phyloP scores from a whole-genome alignment of 2,113 vertebrate species.

The Crypturellus undulatus region DNA sequence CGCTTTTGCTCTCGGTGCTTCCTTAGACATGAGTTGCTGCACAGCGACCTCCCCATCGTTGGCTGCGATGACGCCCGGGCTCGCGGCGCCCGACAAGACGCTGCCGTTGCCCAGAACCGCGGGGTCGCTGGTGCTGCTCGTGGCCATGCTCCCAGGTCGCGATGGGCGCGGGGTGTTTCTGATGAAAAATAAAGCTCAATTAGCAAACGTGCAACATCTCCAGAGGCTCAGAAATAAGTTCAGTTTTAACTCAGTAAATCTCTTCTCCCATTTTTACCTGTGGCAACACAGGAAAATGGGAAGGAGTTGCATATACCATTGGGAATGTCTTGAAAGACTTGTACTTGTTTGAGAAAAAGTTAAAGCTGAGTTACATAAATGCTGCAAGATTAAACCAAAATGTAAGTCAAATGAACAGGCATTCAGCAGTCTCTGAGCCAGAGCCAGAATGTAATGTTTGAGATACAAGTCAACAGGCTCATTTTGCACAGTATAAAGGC shows the following conservation, averaged over 20 bases:
- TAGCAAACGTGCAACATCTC: neutral
- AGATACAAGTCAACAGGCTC: neutral
- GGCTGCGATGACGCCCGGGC: neutral
- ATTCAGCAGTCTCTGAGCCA: neutral
- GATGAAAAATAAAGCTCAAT: neutral
- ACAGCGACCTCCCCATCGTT: conserved; percentile 49
- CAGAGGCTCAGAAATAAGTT: neutral
- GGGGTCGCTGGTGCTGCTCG: conserved; percentile 74
- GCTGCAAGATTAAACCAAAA: neutral
- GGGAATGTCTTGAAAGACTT: neutral
- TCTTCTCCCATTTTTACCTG: neutral
- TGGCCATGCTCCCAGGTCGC: conserved; percentile 77
- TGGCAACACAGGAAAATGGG: neutral
- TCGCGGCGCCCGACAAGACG: conserved; percentile 62
- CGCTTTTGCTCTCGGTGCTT: conserved; percentile 70
- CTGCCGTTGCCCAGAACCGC: conserved; percentile 78
- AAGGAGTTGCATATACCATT: neutral
- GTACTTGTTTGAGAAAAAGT: neutral
- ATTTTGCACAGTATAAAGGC: neutral
- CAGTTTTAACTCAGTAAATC: neutral
- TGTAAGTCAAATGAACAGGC: neutral
- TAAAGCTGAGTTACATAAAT: neutral
- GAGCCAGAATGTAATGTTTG: neutral
- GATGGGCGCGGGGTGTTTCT: neutral
- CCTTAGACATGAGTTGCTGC: conserved; percentile 68